Base-by-base conservation (phyloP, 2,113 vertebrate genomes). In the Orientallactaga bullata region DNA sequence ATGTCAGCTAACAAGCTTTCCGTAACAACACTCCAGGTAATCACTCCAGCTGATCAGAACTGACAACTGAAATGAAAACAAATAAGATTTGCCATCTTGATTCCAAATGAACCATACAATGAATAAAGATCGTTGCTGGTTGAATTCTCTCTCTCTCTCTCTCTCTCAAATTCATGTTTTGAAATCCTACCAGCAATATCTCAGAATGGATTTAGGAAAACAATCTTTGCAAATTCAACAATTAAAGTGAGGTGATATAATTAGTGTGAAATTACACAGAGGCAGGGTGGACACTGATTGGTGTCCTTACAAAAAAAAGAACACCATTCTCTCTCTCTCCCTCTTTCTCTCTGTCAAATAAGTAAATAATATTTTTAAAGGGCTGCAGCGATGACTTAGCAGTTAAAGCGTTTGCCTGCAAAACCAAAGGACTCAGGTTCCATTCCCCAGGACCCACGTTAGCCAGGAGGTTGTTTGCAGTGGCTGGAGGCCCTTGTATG, bases 1-100 rank as follows among this genome's bases (percentile, higher is more conserved):
- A 39, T 51, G 39, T 78, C 3, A n/a, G 15, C 9, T 71, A 32
- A 72, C 9, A 21, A 11, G 1, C 55, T 4, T 81, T 58, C 58
- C 87, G n/a, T 91, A 15, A 47, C 21, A 83, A 4, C 21, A 13
- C 30, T 82, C 37, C 17, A n/a, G 37, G 7, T 76, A 58, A 84
- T 76, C 37, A 26, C 10, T 55, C 4, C 15, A 37, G 35, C 1
- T 79, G 30, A 71, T 90, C n/a, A 35, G 15, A 51, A 18, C 18
- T 78, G 30, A 47, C 69, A 77, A 77, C 4, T 24, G 35, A 89
- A 94, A 51, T 91, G 55, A 84, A 77, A 93, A 76, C 20, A 51
- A 47, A n/a, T 51, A 13, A 18, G 39, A 66, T 68, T 78, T 88
- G 42, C 11, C 16, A 51, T 35, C 35, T 68, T 37, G 39, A 35